These are phyloP conservation scores for Sarcophaga carnaria DNA, from an alignment of 2,888 invertebrate genomes.

Conservation along the genomic window DNA sequence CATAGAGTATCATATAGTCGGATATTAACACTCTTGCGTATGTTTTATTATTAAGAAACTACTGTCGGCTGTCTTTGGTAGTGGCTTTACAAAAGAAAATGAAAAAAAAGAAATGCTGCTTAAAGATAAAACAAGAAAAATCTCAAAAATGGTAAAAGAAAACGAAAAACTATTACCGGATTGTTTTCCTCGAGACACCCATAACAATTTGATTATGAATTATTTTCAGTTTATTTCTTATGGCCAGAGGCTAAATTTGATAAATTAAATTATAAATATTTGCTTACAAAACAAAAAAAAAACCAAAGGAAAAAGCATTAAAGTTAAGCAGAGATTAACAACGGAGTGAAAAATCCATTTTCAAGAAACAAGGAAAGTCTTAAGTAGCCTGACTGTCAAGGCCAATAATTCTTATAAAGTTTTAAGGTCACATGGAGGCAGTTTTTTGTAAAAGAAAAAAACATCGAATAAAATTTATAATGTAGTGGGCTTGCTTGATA, in stretches of 20 bases:
- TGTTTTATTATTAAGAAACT: not conserved
- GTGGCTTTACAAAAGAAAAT: slow-evolving; percentile 27
- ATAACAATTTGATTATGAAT: slow-evolving; percentile 54
- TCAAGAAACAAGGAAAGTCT: not conserved
- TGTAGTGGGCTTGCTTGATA: too few species aligned
- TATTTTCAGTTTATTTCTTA: slow-evolving; percentile 33
- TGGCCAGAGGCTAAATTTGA: slow-evolving; percentile 50
- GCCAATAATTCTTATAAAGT: not conserved
- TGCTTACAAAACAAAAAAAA: slow-evolving; percentile 2
- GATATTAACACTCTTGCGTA: not conserved
- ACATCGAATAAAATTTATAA: too few species aligned
- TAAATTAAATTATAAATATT: slow-evolving; percentile 50
- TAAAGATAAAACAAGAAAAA: not conserved
- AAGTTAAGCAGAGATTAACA: slow-evolving; percentile 20
- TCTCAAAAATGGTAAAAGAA: slow-evolving; percentile 2
- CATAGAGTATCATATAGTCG: too few species aligned
- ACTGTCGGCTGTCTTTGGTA: slow-evolving; percentile 51
- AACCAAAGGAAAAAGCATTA: not conserved
- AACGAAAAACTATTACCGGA: slow-evolving; percentile 48
- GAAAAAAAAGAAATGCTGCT: not conserved
- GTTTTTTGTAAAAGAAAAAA: too few species aligned
- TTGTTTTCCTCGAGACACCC: slow-evolving; percentile 34
- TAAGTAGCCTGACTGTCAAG: not conserved
- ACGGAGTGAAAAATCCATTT: not conserved
- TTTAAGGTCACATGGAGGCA: not conserved